Conservation (phyloP, 2,888 invertebrate genomes). For the Pseudanteris insignis region DNA sequence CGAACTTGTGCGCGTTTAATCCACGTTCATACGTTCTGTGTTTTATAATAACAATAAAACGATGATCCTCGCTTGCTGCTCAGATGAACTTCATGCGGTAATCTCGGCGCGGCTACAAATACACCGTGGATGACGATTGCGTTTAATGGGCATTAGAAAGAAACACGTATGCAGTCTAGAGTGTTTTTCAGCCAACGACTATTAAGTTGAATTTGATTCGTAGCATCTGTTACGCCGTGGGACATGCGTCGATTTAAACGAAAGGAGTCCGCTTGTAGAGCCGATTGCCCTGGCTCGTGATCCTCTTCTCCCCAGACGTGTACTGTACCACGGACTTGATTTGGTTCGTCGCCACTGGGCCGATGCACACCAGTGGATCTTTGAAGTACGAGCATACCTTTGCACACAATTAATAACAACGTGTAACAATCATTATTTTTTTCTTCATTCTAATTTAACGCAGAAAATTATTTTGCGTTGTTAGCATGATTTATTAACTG, state of each 20-base stretch:
- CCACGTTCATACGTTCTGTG: constrained; percentile 13
- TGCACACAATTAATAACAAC: too few species aligned
- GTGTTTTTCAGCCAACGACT: constrained; percentile 31
- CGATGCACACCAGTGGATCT: constrained; percentile 87
- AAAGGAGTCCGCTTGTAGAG: constrained; percentile 60
- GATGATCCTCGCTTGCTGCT: too few species aligned
- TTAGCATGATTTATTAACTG: too few species aligned
- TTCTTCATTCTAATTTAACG: too few species aligned
- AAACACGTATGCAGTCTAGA: constrained; percentile 34
- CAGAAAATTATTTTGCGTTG: too few species aligned
- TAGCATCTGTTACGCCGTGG: constrained; percentile 22
- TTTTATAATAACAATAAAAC: too few species aligned
- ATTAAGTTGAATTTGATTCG: constrained; percentile 40
- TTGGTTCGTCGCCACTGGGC: constrained; percentile 83
- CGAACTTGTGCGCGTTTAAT: constrained; percentile 36
- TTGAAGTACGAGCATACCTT: constrained; percentile 94
- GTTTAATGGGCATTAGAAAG: constrained; percentile 22
- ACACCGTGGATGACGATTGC: constrained; percentile 3
- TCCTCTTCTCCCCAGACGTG: constrained; percentile 83
- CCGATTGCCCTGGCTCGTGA: constrained; percentile 69
- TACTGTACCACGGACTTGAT: constrained; percentile 77
- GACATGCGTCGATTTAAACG: constrained; percentile 49
- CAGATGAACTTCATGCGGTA: too few species aligned
- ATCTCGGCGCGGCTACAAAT: too few species aligned
- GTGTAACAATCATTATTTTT: too few species aligned